Evolutionary conservation across 2,888 invertebrate species (phyloP), one percentile per base, ranked within the genome.

Genomic region (Xestia ashworthii): DNA sequence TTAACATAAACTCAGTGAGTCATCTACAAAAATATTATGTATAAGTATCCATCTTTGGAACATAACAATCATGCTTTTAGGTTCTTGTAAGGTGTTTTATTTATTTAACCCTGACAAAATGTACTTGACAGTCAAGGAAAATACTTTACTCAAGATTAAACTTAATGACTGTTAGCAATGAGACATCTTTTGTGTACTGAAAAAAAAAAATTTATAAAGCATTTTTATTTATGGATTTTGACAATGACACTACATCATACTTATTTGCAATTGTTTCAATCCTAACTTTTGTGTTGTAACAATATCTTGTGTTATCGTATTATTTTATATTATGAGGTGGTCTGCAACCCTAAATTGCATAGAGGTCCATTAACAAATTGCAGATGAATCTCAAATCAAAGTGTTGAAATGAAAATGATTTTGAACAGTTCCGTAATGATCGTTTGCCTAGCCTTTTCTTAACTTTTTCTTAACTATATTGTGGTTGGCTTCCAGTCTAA

Each of bases 1-100:
- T 81, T 85, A 82, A 81, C 75, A 85, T 81, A 80, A 74, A 81
- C 44, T 70, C 73, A 58, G 55, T 89, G 88, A 89, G 81, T 89
- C 87, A 89, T 80, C 74, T 22, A 70, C 65, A 38, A 69, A 80
- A 80, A 65, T 81, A 75, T 76, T 73, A 74, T 67, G 74, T 79
- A 66, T 62, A 71, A 71, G 67, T 82, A 72, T 53, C 73, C 77
- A 82, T 11, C 79, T 82, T 87, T 74, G 76, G 72, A 32, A 77
- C 48, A 65, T 53, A 62, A 71, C 12, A 48, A 50, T 81, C n/a
- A 60, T 60, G 25, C n/a, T 74, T 68, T 71, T 65, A 75, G 41
- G 58, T 65, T 72, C 71, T 84, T 74, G 41, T 58, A 14, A 14
- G 41, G 58, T 77, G 53, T 66, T 78, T 82, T 84, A 79, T 82